Evolutionary conservation across 2,113 vertebrate genomes (phyloP).

Genomic region (Perccottus glenii): DNA sequence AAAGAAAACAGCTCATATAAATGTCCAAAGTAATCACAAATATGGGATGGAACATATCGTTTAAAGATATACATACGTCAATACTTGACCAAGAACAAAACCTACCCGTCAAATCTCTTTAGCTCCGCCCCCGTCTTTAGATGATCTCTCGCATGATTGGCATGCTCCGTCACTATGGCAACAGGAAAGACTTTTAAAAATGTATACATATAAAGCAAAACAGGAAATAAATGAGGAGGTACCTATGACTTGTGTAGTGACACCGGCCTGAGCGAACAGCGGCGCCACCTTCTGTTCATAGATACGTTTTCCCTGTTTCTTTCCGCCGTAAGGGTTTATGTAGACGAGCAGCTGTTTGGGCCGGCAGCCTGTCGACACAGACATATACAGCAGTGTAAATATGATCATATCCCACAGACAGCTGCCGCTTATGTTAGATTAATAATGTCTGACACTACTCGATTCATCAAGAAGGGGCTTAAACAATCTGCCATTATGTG

Average conservation of each 20-base stretch:
- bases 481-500: too few species aligned
- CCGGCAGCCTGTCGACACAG: slow-evolving; percentile 77
- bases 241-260: slow-evolving; percentile 89
- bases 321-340: slow-evolving; percentile 93
- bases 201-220: neutral
- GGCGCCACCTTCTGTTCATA: slow-evolving; percentile 93
- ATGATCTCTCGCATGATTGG: slow-evolving; percentile 91
- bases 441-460: too few species aligned
- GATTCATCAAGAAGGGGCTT: too few species aligned
- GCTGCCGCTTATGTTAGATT: neutral
- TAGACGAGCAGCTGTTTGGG: slow-evolving; percentile 93
- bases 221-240: slow-evolving; percentile 34
- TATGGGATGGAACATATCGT: neutral
- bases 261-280: slow-evolving; percentile 85
- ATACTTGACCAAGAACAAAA: slow-evolving; percentile 3
- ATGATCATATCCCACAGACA: neutral
- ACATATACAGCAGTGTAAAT: neutral
- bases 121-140: slow-evolving; percentile 84
- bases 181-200: slow-evolving; percentile 23
- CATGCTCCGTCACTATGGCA: slow-evolving; percentile 87
- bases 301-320: slow-evolving; percentile 85
- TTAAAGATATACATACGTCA: too few species aligned
- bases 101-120: slow-evolving; percentile 93
- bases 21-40: too few species aligned
- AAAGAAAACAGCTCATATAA: neutral